Conservation (phyloP, 2,888 invertebrate genomes). For the Drosophila eohydei region DNA sequence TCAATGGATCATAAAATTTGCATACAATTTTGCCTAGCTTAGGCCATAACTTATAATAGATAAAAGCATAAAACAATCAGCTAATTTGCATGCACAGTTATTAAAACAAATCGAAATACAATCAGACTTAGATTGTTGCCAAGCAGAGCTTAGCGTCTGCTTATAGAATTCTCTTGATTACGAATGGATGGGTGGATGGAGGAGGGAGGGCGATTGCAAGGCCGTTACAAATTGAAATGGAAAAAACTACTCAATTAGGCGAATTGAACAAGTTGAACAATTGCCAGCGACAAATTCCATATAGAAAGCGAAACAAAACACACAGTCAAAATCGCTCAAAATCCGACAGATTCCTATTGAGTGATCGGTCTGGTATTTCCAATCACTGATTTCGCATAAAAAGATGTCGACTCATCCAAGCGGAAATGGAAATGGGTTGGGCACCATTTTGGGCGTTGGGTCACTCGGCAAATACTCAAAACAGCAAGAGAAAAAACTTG, state of each 20-base stretch:
- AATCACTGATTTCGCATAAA: conserved; percentile 75
- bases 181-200: conserved; percentile 28
- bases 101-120: conserved; percentile 3
- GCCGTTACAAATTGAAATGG: conserved; percentile 47
- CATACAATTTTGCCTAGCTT: conserved; percentile 50
- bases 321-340: conserved; percentile 75
- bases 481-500: background rate
- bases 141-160: conserved; percentile 6
- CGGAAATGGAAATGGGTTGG: conserved; percentile 76
- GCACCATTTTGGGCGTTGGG: conserved; percentile 38
- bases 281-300: conserved; percentile 62
- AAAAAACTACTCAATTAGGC: conserved; percentile 73
- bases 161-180: conserved; percentile 56
- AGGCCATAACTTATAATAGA: conserved; percentile 42
- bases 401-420: conserved; percentile 50
- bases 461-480: conserved; percentile 19
- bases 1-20: conserved; percentile 59
- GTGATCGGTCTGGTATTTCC: conserved; percentile 57
- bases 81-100: conserved; percentile 62
- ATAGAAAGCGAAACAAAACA: conserved; percentile 35
- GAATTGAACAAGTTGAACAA: conserved; percentile 59
- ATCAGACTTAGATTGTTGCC: conserved; percentile 26
- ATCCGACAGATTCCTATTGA: conserved; percentile 33
- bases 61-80: conserved; percentile 62
- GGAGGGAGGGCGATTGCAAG: conserved; percentile 27